Conservation (phyloP, 2,888 invertebrate species). For the Dryobotodes eremita region DNA sequence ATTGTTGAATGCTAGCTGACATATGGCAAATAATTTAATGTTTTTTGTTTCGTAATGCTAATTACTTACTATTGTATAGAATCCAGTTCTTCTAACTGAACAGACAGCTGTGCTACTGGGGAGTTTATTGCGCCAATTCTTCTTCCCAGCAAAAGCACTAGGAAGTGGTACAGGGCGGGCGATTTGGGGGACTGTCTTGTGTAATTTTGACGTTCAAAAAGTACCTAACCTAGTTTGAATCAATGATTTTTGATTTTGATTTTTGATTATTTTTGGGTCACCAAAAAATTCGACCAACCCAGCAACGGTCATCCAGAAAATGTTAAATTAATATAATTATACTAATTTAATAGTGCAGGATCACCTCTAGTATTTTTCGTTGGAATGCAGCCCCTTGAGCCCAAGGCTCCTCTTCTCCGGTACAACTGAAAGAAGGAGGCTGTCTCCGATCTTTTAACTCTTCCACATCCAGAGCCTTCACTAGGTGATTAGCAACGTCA, state of each 20-base stretch:
- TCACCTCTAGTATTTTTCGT: slow-evolving; percentile 80
- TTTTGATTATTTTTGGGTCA: neutral
- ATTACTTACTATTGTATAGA: too few species aligned
- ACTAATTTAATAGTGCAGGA: neutral
- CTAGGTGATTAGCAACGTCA: slow-evolving; percentile 84
- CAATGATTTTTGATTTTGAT: too few species aligned
- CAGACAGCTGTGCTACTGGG: too few species aligned
- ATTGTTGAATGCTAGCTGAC: neutral
- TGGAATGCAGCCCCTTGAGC: slow-evolving; percentile 80
- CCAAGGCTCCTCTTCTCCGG: slow-evolving; percentile 77
- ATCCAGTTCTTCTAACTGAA: too few species aligned
- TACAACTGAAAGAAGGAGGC: slow-evolving; percentile 75
- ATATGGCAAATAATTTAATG: too few species aligned
- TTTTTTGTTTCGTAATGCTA: neutral
- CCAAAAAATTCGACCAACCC: neutral
- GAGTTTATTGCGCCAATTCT: too few species aligned
- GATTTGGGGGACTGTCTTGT: too few species aligned
- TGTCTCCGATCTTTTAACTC: slow-evolving; percentile 46
- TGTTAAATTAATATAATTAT: neutral
- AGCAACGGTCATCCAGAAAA: neutral
- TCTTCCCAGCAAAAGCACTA: too few species aligned
- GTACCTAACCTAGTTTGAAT: too few species aligned
- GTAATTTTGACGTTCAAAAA: too few species aligned
- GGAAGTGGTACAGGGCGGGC: too few species aligned
- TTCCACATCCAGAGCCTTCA: slow-evolving; percentile 76